These are phyloP conservation scores for Barnardius zonarius DNA, from an alignment of 2,113 vertebrate genomes.

Conservation along the genomic window DNA sequence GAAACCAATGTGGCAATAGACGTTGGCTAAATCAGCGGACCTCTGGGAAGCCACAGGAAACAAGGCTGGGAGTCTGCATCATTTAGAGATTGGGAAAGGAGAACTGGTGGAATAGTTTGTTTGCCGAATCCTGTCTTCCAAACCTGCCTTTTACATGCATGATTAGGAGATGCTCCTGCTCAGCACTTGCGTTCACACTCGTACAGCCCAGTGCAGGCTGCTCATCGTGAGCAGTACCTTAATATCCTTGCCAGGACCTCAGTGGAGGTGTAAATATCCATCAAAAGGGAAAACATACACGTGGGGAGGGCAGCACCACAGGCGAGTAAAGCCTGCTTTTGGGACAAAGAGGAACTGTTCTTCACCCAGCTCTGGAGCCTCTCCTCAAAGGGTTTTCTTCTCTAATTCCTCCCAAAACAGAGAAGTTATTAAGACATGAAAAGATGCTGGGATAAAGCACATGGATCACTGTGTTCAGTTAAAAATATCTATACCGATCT, in stretches of 20 bases:
- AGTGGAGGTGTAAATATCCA: background rate
- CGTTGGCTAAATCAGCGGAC: accelerated
- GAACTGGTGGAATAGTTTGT: background rate
- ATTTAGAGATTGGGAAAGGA: background rate
- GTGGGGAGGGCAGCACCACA: background rate
- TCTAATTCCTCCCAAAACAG: background rate
- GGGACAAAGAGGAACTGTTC: background rate
- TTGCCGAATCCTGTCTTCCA: background rate
- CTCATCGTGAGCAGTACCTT: background rate
- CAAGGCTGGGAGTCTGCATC: background rate
- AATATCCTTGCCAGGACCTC: background rate
- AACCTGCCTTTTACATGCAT: background rate
- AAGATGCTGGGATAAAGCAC: background rate
- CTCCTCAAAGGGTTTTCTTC: background rate
- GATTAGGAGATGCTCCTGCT: background rate
- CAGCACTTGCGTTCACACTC: background rate
- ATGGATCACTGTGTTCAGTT: background rate
- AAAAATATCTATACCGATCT: background rate
- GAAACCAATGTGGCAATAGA: background rate
- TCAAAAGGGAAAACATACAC: background rate
- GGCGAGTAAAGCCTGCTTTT: background rate
- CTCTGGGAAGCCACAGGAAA: background rate
- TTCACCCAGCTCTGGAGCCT: background rate
- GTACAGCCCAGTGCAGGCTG: background rate
- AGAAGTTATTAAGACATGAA: background rate